phyloP scores from a whole-genome alignment of 2,797 vertebrate species.

The Pachyuromys duprasi region DNA sequence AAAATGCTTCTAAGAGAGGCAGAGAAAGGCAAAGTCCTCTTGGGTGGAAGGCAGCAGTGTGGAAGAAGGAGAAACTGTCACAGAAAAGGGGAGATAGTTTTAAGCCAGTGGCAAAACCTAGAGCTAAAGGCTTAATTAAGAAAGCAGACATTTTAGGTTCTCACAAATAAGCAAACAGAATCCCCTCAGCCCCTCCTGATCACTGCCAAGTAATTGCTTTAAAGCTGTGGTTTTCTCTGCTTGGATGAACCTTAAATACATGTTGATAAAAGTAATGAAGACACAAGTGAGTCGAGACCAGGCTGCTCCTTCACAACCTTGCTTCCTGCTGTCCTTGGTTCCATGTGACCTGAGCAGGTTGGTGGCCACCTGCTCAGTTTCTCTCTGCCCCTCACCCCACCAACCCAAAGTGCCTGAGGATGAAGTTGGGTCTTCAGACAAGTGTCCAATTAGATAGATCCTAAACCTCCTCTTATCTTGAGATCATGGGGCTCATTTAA shows the following conservation, averaged over 20 bases:
- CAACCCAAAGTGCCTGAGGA: not conserved
- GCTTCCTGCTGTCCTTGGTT: not conserved
- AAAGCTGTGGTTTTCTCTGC: conserved; percentile 67
- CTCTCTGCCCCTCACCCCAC: not conserved
- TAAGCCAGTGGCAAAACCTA: conserved; percentile 65
- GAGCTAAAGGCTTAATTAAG: conserved; percentile 75
- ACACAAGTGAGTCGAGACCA: not conserved
- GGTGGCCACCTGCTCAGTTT: not conserved
- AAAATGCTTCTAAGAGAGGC: conserved; percentile 11
- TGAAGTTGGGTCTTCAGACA: rapidly evolving
- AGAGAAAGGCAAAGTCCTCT: conserved; percentile 7
- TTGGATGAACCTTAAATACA: conserved; percentile 64
- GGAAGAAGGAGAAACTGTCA: conserved; percentile 15
- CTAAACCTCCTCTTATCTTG: not conserved
- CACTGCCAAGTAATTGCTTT: conserved; percentile 74
- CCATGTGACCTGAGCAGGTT: not conserved
- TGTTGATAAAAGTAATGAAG: conserved; percentile 51
- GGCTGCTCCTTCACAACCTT: not conserved
- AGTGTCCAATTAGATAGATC: not conserved
- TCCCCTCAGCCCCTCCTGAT: conserved; percentile 62
- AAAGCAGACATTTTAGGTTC: conserved; percentile 67
- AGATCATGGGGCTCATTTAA: not conserved
- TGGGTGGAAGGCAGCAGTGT: not conserved
- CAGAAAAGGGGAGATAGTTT: not conserved
- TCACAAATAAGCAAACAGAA: conserved; percentile 73